Evolutionary conservation across 2,888 invertebrate genomes (phyloP), one percentile per base, ranked within the genome.

Genomic region (Hypena proboscidalis): DNA sequence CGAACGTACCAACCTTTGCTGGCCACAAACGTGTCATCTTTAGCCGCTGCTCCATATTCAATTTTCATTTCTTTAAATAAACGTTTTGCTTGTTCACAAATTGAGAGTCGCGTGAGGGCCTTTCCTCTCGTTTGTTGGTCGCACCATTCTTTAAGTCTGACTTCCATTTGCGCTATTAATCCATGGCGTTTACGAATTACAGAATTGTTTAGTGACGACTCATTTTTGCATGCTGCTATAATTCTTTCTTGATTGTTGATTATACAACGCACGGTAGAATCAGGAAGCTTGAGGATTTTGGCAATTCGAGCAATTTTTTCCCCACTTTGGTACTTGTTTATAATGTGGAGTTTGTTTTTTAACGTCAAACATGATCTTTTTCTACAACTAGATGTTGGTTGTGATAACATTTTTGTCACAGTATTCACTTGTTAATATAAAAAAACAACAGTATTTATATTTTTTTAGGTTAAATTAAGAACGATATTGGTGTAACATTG

Each of bases 1-100:
- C 51, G 48, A 26, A 45, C 47, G 40, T 57, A 62, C 61, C 58
- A 60, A 19, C 60, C 48, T 14, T 43, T 52, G 37, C 57, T 65
- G 32, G 52, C 55, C 27, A 41, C 42, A 46, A 47, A 50, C 11
- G 34, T 35, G 36, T 36, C 39, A 13, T 32, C 38, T 37, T 46
- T 47, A 46, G 41, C 42, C 21, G 41, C 44, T 39, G 47, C 44
- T 30, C 44, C 47, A 47, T 45, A 43, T 37, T 52, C 48, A 43
- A 37, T 48, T 37, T 49, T 51, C 34, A 51, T 27, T 43, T 37
- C 39, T 39, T 58, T 50, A 42, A 53, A 53, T 33, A 57, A 47
- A 34, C 31, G 34, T 43, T 50, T 37, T 26, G 48, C 53, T 48
- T 53, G 45, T 38, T 26, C 42, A 43, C 50, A 47, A 13, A 58